Evolutionary conservation across 2,888 invertebrate genomes (phyloP), one percentile per base, ranked within the genome.

Genomic region (Trissonchulus latispiculum): DNA sequence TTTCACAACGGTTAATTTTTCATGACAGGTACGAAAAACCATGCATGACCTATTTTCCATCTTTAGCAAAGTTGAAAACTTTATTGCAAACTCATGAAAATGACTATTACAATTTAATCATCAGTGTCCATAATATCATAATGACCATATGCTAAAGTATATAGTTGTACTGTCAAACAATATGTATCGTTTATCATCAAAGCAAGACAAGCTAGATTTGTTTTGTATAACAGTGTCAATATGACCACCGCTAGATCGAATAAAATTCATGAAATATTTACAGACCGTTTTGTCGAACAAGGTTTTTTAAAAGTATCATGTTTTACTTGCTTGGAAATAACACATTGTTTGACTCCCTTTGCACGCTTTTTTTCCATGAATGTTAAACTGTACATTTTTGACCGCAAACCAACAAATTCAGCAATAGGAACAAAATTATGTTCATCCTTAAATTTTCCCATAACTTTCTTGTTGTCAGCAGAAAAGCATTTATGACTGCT

Each of bases 381-480:
- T 64, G 29, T 64, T 15, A 64, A 32, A 64, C 66, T 64, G 33
- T 64, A 64, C 66, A 64, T 64, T 64, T 64, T 64, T 8, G 66
- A 64, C 29, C 66, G 8, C 29, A 64, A 35, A 8, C 66, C 66
- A 64, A 64, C 66, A 64, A 64, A 64, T 29, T 64, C 66, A 15
- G 29, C 15, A 15, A 64, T 64, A 15, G 66, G 66, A 32, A 32
- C 15, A 18, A 31, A 31, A 18, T 31, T 35, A 32, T 31, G 18
- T 64, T 64, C 66, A 64, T 64, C n/a, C 33, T 64, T 64, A 31
- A 64, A 32, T 64, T 64, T 64, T 18, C n/a, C 66, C 8, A 64
- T 18, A 15, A 64, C 66, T 29, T 64, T 64, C 29, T 64, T 64
- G 15, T 64, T 64, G 18, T 15, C 33, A 64, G 66, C 33, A 8